These are phyloP conservation scores for Pelvicachromis taeniatus DNA, from an alignment of 2,113 vertebrate species.

Conservation along the genomic window DNA sequence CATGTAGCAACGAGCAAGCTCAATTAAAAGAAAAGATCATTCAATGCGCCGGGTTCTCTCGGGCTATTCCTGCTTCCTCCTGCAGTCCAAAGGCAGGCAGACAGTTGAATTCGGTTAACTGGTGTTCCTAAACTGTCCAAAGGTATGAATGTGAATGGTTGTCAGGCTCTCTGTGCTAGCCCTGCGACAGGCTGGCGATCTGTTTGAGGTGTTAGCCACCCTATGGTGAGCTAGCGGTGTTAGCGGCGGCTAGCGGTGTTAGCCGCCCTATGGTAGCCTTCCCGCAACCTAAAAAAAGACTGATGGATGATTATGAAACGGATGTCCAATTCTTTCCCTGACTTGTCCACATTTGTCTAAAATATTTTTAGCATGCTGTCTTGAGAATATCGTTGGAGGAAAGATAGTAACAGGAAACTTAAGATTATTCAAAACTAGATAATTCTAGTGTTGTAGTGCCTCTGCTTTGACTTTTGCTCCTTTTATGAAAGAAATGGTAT, in stretches of 20 bases:
- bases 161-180: not conserved
- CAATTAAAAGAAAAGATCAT: not conserved
- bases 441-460: not conserved
- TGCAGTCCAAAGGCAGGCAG: not conserved
- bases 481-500: not conserved
- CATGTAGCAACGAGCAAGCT: not conserved
- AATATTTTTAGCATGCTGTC: fast-evolving
- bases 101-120: fast-evolving
- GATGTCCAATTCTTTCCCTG: not conserved
- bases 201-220: not conserved
- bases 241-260: too few relatives aligned
- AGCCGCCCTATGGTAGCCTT: not conserved
- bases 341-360: not conserved
- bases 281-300: not conserved
- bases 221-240: too few relatives aligned
- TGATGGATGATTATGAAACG: not conserved
- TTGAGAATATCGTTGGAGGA: not conserved
- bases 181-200: not conserved
- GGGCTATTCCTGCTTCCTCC: not conserved
- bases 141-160: not conserved
- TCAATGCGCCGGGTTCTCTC: not conserved
- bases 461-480: not conserved
- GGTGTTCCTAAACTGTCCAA: not conserved
- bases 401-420: not conserved
- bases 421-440: not conserved